Conservation (phyloP, 2,888 invertebrate genomes). For the Eilema sororculum region DNA sequence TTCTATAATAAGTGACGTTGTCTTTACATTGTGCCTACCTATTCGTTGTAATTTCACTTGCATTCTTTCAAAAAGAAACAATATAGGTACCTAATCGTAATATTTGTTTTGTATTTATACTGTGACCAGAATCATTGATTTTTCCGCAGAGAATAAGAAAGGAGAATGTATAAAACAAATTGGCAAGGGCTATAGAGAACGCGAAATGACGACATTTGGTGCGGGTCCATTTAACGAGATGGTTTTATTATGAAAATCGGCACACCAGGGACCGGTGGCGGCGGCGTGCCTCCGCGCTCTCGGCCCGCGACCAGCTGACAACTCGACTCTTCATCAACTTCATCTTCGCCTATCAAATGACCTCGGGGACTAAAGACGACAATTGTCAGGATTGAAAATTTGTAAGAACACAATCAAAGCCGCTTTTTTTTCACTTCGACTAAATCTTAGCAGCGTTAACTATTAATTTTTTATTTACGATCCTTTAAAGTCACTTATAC, state of each 20-base stretch:
- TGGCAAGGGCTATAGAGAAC: conserved; percentile 61
- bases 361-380: conserved; percentile 15
- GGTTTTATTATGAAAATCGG: conserved; percentile 81
- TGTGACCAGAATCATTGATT: conserved; percentile 60
- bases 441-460: too few relatives aligned
- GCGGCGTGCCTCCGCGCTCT: conserved; percentile 21
- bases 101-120: conserved; percentile 9
- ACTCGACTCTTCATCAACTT: conserved; percentile 25
- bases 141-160: conserved; percentile 49
- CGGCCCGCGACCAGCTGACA: conserved; percentile 2
- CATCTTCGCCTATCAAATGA: conserved; percentile 13
- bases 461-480: too few relatives aligned
- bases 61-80: background rate
- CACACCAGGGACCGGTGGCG: conserved; percentile 56
- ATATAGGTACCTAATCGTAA: background rate
- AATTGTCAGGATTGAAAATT: conserved; percentile 27
- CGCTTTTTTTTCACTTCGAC: background rate
- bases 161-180: conserved; percentile 66
- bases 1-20: background rate
- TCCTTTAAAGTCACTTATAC: background rate
- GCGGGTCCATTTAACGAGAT: conserved; percentile 74
- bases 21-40: too few relatives aligned
- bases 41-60: background rate
- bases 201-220: conserved; percentile 60
- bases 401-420: background rate